phyloP scores from a whole-genome alignment of 1,140 invertebrate species.

The Pygmarrhopalites habei region DNA sequence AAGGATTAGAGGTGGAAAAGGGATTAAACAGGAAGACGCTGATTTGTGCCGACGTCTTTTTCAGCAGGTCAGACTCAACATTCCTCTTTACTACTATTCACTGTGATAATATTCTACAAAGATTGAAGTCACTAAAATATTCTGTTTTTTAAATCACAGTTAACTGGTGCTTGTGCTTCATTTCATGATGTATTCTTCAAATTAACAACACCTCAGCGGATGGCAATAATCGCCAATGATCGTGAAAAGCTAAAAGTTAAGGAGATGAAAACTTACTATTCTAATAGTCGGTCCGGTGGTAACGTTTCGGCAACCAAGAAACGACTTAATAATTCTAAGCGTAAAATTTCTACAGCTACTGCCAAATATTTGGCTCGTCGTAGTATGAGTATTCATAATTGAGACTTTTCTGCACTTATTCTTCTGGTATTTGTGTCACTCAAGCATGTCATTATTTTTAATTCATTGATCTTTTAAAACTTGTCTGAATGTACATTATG shows the following conservation, averaged over 20 bases:
- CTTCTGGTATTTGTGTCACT: no score
- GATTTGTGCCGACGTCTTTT: conserved; percentile 27
- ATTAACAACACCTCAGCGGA: conserved; percentile 29
- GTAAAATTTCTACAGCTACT: conserved; percentile 33
- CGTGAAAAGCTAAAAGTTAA: conserved; percentile 30
- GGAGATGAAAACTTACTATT: conserved; percentile 11
- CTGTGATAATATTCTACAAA: no score
- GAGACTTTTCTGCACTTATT: no score
- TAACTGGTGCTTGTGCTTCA: conserved; percentile 32
- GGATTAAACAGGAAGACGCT: conserved; percentile 26
- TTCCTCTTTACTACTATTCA: no score
- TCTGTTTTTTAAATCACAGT: no score
- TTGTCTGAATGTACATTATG: no score
- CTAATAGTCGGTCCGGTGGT: not conserved
- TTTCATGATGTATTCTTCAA: conserved; percentile 38
- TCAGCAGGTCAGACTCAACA: conserved; percentile 37
- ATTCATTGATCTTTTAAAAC: no score
- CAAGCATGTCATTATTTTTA: no score
- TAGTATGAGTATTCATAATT: not conserved
- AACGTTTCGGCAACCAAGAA: not conserved
- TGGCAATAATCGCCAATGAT: conserved; percentile 39
- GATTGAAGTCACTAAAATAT: no score
- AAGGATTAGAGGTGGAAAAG: not conserved
- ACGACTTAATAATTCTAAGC: not conserved
- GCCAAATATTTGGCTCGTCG: conserved; percentile 29